Percentiles rank a stretch among this genome's conserved stretches.
Conservation (phyloP, 2,888 invertebrate genomes). For the Polymixis lichenea region DNA sequence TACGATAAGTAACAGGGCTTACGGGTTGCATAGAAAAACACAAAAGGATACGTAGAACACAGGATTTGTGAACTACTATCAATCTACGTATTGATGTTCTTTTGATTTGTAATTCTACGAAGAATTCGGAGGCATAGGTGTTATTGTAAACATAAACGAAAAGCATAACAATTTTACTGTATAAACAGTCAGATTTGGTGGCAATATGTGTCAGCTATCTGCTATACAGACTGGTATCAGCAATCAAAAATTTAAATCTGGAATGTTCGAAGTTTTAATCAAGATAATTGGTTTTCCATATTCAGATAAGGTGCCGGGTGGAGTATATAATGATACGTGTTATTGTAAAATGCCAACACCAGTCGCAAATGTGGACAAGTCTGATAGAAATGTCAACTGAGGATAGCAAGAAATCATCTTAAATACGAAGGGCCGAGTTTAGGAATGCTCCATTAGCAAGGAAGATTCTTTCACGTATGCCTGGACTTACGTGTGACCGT, state of each 20-base stretch:
- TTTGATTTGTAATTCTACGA: background rate
- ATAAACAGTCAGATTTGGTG: constrained; percentile 10
- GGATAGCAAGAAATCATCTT: constrained; percentile 17
- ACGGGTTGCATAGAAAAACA: constrained; percentile 24
- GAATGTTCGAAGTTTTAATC: constrained; percentile 1
- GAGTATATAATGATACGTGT: background rate
- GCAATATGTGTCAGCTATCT: background rate
- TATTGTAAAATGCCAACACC: constrained; percentile 24
- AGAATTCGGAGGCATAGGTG: background rate
- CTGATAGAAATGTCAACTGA: background rate
- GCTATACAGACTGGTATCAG: background rate
- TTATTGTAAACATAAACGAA: background rate
- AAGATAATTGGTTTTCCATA: constrained; percentile 15
- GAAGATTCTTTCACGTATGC: constrained; percentile 47
- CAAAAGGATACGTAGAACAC: constrained; percentile 16
- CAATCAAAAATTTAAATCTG: background rate
- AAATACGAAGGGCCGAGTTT: constrained; percentile 1
- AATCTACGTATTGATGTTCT: constrained; percentile 7
- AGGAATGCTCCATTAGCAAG: constrained; percentile 39
- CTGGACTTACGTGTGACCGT: constrained; percentile 33
- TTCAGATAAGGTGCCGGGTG: background rate
- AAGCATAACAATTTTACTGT: background rate
- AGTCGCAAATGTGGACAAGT: constrained; percentile 18
- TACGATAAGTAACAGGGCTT: too few species aligned
- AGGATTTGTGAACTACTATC: background rate